phyloP scores from a whole-genome alignment of 2,113 vertebrate genomes.

The Oncorhynchus tshawytscha region DNA sequence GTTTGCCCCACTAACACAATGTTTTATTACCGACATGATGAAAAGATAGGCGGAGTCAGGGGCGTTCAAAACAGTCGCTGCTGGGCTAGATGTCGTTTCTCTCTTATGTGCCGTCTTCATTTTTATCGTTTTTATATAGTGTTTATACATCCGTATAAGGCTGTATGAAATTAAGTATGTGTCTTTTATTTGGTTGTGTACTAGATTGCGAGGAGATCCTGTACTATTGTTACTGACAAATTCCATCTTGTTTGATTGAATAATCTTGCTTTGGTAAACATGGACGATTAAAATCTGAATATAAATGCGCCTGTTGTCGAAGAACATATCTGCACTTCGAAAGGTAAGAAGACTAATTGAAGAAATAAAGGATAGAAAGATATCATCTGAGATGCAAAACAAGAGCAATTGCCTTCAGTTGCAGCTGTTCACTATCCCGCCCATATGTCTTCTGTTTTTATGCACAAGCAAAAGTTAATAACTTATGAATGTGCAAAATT shows the following conservation, averaged over 20 bases:
- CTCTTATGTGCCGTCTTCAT: not conserved
- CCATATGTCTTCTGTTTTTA: not conserved
- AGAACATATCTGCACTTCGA: constrained; percentile 20
- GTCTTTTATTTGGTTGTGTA: not conserved
- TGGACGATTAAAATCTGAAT: constrained; percentile 39
- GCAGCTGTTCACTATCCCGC: constrained; percentile 61
- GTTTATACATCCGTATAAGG: too few relatives aligned
- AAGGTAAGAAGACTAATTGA: constrained; percentile 50
- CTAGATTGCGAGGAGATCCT: constrained; percentile 50
- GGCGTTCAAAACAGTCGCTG: constrained; percentile 54
- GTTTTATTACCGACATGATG: constrained; percentile 32
- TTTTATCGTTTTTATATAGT: not conserved
- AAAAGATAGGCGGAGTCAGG: constrained; percentile 45
- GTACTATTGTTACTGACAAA: constrained; percentile 9
- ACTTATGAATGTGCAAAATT: not conserved
- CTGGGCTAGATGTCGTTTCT: constrained; percentile 28
- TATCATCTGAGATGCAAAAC: constrained; percentile 1
- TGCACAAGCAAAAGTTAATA: not conserved
- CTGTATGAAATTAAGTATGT: not conserved
- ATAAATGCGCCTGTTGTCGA: constrained; percentile 61
- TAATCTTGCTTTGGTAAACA: constrained; percentile 20
- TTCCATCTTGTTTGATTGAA: constrained; percentile 27
- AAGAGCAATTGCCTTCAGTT: constrained; percentile 21
- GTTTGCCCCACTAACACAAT: constrained; percentile 75
- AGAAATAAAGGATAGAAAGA: not conserved